phyloP scores from a whole-genome alignment of 2,113 vertebrate species.

The Nestor notabilis region DNA sequence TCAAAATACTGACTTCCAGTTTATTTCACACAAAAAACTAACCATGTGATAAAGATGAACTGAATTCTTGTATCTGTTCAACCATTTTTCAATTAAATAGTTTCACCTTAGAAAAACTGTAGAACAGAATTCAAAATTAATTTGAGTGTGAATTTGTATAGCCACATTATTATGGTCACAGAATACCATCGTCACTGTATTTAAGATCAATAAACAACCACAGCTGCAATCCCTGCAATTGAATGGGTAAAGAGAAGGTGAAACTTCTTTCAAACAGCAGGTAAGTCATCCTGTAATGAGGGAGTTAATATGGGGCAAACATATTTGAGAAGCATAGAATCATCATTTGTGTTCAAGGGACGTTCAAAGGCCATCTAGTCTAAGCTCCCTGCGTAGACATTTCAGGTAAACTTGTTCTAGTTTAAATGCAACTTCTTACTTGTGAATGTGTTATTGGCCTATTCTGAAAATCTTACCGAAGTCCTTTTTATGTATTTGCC shows the following conservation, averaged over 20 bases:
- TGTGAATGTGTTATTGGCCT: background rate
- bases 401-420: background rate
- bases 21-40: background rate
- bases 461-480: background rate
- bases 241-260: background rate
- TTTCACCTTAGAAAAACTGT: background rate
- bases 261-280: background rate
- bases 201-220: background rate
- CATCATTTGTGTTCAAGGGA: background rate
- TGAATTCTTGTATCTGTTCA: background rate
- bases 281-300: background rate
- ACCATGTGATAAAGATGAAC: background rate
- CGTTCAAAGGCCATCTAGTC: background rate
- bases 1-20: background rate
- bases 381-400: background rate
- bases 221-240: background rate
- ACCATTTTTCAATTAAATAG: background rate
- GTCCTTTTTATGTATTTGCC: background rate
- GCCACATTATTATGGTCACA: background rate
- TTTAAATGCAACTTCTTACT: background rate
- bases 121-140: background rate
- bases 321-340: background rate
- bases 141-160: background rate
- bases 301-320: background rate
- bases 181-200: background rate